Evolutionary conservation across 1,140 invertebrate genomes (phyloP).

Genomic region (Lepidurus arcticus): DNA sequence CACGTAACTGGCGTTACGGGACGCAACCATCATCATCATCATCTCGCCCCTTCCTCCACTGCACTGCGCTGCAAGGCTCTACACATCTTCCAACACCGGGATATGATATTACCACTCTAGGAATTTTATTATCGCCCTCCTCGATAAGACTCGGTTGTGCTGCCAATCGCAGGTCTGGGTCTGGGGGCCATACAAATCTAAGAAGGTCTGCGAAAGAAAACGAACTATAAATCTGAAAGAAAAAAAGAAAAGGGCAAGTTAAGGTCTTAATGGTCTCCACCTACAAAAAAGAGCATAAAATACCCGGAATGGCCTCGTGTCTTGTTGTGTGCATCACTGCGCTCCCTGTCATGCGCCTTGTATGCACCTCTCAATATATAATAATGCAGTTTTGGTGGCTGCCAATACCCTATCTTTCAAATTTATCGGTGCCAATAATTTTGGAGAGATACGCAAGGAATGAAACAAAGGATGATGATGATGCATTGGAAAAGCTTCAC

Average conservation of each 20-base stretch:
- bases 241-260: not conserved
- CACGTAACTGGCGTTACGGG: slow-evolving; percentile 20
- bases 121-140: not conserved
- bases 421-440: slow-evolving; percentile 15
- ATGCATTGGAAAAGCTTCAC: not conserved
- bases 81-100: not conserved
- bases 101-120: slow-evolving; percentile 16
- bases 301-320: not conserved
- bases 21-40: slow-evolving; percentile 10
- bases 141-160: not conserved
- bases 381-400: slow-evolving; percentile 19
- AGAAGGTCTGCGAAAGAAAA: too few relatives aligned
- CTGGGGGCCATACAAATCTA: too few relatives aligned
- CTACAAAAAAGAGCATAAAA: slow-evolving; percentile 13
- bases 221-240: not conserved
- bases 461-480: not conserved
- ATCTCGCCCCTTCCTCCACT: not conserved
- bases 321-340: not conserved
- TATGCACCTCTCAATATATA: slow-evolving; percentile 1
- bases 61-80: not conserved
- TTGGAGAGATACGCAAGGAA: not conserved
- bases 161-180: not conserved
- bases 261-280: slow-evolving; percentile 7
- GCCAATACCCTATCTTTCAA: slow-evolving; percentile 16
- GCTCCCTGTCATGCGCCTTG: not conserved